Evolutionary conservation across 2,113 vertebrate species (phyloP).

Genomic region (Orientallactaga bullata): DNA sequence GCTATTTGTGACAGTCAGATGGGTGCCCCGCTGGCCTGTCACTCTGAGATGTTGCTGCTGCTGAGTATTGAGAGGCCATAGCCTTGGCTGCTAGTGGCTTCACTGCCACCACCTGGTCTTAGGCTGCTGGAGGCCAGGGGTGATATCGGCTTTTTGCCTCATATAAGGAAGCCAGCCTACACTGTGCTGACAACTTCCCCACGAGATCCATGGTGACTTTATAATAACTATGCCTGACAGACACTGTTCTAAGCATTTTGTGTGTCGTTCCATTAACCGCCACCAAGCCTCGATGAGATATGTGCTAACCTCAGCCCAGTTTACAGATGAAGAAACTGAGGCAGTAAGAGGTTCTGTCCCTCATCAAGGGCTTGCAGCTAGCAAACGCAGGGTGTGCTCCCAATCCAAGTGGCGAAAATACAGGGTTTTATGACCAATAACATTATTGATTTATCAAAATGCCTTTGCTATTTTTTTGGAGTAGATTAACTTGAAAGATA

Average conservation of each 20-base stretch:
- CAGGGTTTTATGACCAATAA: background rate
- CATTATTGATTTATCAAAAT: background rate
- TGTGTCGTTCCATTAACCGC: background rate
- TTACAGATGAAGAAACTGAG: background rate
- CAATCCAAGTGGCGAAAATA: background rate
- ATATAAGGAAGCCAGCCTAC: background rate
- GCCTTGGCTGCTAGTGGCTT: background rate
- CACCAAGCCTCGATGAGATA: background rate
- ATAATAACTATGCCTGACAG: background rate
- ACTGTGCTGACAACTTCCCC: background rate
- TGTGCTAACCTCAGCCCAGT: background rate
- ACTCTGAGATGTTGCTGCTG: background rate
- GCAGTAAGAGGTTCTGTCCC: background rate
- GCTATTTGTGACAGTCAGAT: background rate
- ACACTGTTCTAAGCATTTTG: background rate
- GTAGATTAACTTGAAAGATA: background rate
- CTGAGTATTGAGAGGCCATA: background rate
- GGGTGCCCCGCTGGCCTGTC: fast-evolving
- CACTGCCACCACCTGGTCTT: background rate
- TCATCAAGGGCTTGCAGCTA: background rate
- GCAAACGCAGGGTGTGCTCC: background rate
- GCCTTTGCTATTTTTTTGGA: background rate
- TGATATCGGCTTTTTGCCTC: background rate
- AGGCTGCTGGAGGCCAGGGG: fast-evolving
- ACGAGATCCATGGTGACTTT: background rate